Base-by-base conservation (phyloP, 2,888 invertebrate species). In the Drosophila flavopinicola region DNA sequence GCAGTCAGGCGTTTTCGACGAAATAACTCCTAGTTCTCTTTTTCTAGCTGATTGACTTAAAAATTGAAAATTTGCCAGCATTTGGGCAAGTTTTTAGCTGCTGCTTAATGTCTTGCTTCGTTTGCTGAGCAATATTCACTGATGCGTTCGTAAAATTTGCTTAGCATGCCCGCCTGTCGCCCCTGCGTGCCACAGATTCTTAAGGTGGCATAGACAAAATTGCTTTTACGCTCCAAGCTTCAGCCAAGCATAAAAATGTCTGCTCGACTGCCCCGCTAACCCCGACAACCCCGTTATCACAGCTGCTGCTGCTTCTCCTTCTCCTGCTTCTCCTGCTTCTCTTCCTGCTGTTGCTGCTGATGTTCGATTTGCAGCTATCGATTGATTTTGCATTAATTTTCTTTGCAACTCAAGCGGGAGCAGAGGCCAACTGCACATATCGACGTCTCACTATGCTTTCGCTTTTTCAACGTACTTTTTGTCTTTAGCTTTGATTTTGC, bases 241-340 rank as follows among this genome's bases (percentile, higher is more conserved):
- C 66, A 80, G 51, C 44, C 70, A 71, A 73, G 85, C 83, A 80
- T 71, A 84, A 84, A 86, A 84, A 84, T 80, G 78, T 86, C 82
- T 77, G 86, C 75, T 69, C 58, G 13, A 58, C 58, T 51, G 56
- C 49, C 35, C 33, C 29, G n/a, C 6, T 20, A 15, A 10, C 6
- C 25, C 13, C n/a, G 17, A 17, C 20, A 20, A n/a, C 10, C 11
- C 6, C 9, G 15, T 48, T 39, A 13, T 25, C 27, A 13, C 17
- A 33, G 1, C n/a, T 39, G 11, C 32, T 24, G 11, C 13, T 42
- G 37, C 45, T 57, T 29, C 10, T 60, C n/a, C 24, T 42, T 7
- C 33, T 32, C 0, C 9, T n/a, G 1, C n/a, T 39, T 11, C 30
- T 27, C n/a, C n/a, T 39, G 11, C 32, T 24, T n/a, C 13, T 42